Evolutionary conservation across 2,113 vertebrate genomes (phyloP).

Genomic region (Lophotis ruficrista): DNA sequence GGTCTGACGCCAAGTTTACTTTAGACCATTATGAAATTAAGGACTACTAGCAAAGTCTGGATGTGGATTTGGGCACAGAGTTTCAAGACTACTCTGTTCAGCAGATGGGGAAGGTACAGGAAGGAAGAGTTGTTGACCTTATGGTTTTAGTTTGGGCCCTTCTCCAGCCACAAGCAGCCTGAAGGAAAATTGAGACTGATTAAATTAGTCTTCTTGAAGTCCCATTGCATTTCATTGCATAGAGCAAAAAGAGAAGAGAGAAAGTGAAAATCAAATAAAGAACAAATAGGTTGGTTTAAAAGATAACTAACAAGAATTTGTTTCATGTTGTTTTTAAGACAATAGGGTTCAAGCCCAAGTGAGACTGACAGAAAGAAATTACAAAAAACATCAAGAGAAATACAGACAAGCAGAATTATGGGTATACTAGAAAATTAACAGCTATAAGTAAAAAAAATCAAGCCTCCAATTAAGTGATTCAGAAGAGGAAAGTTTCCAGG

Average conservation of each 20-base stretch:
- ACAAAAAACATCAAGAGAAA: neutral
- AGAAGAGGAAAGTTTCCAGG: neutral
- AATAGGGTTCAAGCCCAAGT: neutral
- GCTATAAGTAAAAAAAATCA: neutral
- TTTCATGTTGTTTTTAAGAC: neutral
- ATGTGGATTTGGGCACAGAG: neutral
- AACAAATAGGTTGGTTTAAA: neutral
- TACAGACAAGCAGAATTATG: neutral
- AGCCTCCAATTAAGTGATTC: neutral
- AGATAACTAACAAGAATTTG: neutral
- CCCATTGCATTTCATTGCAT: neutral
- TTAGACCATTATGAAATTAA: neutral
- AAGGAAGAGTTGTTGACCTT: conserved; percentile 4
- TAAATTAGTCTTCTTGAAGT: neutral
- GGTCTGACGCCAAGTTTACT: conserved; percentile 9
- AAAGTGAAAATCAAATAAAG: neutral
- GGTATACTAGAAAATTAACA: neutral
- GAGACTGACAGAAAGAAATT: neutral
- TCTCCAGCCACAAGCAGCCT: conserved; percentile 3
- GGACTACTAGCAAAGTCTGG: neutral
- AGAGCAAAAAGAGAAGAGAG: neutral
- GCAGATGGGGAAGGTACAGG: neutral
- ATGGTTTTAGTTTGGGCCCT: neutral
- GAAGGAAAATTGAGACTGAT: neutral
- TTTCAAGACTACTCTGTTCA: neutral